These are phyloP conservation scores for Engystomops pustulosus DNA, from an alignment of 2,113 vertebrate genomes.

Conservation along the genomic window DNA sequence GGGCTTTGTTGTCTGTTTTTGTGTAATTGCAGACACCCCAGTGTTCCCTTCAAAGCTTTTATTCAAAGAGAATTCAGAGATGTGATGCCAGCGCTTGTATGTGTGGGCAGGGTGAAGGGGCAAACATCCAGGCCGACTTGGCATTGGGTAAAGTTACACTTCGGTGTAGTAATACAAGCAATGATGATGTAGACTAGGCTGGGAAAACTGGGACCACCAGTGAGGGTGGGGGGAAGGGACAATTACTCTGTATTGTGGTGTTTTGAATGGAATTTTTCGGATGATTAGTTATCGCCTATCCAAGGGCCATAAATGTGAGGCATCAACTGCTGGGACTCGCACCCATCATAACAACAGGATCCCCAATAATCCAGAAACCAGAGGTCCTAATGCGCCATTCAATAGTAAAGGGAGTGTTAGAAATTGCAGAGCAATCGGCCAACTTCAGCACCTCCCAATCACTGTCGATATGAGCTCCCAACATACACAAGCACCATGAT, in stretches of 20 bases:
- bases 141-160: not conserved
- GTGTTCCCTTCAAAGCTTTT: not conserved
- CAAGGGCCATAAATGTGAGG: no score
- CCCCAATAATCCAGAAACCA: no score
- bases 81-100: not conserved
- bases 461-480: no score
- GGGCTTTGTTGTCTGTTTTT: not conserved
- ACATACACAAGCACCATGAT: no score
- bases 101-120: not conserved
- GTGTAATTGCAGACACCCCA: not conserved
- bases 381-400: no score
- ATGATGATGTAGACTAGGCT: not conserved
- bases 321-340: no score
- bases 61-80: not conserved
- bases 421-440: no score
- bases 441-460: no score
- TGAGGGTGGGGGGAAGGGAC: not conserved
- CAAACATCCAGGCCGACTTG: conserved; percentile 1
- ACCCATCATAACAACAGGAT: no score
- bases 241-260: not conserved
- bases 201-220: not conserved
- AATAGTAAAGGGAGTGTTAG: no score
- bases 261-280: not conserved
- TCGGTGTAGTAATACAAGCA: not conserved
- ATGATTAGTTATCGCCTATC: no score